These are phyloP conservation scores for Cosmopolites sordidus DNA, from an alignment of 2,888 invertebrate genomes.

Conservation along the genomic window DNA sequence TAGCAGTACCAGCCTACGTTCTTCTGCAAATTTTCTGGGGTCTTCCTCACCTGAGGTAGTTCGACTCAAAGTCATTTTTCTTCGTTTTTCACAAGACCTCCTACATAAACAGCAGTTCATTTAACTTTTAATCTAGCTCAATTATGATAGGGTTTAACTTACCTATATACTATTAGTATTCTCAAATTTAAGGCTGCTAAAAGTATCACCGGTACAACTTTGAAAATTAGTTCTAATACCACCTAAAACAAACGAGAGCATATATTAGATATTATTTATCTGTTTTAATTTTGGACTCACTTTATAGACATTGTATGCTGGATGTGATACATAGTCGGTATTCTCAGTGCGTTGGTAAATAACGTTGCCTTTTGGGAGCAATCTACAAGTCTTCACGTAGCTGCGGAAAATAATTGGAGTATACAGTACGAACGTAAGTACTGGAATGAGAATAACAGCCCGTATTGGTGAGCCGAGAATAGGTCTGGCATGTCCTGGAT, in stretches of 20 bases:
- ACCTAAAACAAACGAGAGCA: conserved; percentile 36
- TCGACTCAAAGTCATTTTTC: conserved; percentile 61
- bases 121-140: no score
- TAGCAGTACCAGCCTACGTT: conserved; percentile 60
- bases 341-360: conserved; percentile 54
- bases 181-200: conserved; percentile 62
- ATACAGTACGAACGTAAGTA: conserved; percentile 63
- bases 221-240: conserved; percentile 61
- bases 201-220: conserved; percentile 63
- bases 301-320: conserved; percentile 53
- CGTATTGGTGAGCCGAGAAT: conserved; percentile 58
- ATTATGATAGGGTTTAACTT: not conserved
- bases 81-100: conserved; percentile 59
- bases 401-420: conserved; percentile 59
- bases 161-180: conserved; percentile 60
- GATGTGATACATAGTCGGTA: conserved; percentile 40
- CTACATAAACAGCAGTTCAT: conserved; percentile 39
- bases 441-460: conserved; percentile 60
- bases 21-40: conserved; percentile 63
- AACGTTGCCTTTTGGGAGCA: conserved; percentile 50
- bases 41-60: conserved; percentile 58
- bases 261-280: no score
- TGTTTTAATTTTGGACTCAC: no score
- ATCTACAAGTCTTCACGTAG: conserved; percentile 31
- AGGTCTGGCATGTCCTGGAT: conserved; percentile 64